Base-by-base conservation (phyloP, 2,888 invertebrate genomes). In the Molanna angustata region DNA sequence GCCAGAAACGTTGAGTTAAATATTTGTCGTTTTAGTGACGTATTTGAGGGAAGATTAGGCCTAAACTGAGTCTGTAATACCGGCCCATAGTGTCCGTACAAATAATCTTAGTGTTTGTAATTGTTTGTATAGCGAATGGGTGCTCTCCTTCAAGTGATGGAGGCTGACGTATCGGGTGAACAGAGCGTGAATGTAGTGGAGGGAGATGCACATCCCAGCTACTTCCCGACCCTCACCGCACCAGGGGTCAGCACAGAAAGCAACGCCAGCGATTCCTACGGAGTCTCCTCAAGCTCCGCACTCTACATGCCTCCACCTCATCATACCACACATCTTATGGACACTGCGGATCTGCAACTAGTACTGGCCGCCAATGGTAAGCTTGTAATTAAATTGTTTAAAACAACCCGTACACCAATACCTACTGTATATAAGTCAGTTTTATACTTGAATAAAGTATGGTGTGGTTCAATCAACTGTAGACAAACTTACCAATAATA, bases 291-390 rank as follows among this genome's bases (percentile, higher is more conserved):
- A 4, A 43, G 49, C 22, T 17, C 41, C 47, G 11, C 43, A 3
- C 31, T 39, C 13, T 48, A 20, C 16, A 32, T 49, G 31, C 49
- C 42, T 3, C 20, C 32, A 13, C 13, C 43, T 6, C n/a, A 20
- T 4, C 6, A 9, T 6, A 13, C 17, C 7, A 14, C 49, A 11
- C 53, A 54, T 3, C 42, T 50, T 18, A 32, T 50, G 19, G 50
- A 54, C 18, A 27, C 54, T 3, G 20, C 54, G 2, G 56, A 56
- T 43, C 32, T 56, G 18, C 51, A 56, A 11, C 33, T 56, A 2
- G 44, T 56, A 20, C 22, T 56, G 2, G 27, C 52, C 17, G 39
- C 51, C 4, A 45, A 51, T 48, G 51, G 52, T 56, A 40, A 51
- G 18, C 14, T 33, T 31, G 19, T 16, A 3, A 6, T 44, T 6